phyloP scores from a whole-genome alignment of 2,113 vertebrate genomes.

The Bos javanicus region DNA sequence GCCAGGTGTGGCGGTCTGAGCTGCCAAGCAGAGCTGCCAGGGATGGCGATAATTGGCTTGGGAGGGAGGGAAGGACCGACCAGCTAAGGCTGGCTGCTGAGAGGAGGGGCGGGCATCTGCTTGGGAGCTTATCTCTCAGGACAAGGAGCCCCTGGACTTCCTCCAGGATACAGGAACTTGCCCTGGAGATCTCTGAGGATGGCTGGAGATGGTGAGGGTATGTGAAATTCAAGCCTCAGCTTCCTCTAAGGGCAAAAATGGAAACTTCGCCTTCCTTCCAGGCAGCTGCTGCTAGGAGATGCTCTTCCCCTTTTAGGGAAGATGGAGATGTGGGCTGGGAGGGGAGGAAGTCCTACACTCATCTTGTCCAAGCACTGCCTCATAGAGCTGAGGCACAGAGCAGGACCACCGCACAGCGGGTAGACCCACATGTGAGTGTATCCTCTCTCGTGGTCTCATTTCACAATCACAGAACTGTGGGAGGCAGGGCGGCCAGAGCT shows the following conservation, averaged over 20 bases:
- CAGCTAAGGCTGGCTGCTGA: neutral
- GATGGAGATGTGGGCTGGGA: neutral
- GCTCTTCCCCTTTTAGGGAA: neutral
- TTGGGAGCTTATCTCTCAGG: neutral
- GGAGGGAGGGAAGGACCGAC: neutral
- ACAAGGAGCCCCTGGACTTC: neutral
- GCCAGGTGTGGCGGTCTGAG: neutral
- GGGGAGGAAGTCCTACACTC: rapidly evolving
- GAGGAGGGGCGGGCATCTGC: neutral
- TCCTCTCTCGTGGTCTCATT: neutral
- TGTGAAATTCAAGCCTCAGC: neutral
- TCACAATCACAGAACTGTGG: neutral
- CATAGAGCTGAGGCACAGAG: neutral
- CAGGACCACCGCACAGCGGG: neutral
- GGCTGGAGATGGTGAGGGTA: neutral
- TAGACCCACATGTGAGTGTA: neutral
- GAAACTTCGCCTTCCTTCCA: neutral
- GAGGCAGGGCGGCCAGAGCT: neutral
- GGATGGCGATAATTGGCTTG: neutral
- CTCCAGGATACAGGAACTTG: neutral
- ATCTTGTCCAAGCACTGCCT: neutral
- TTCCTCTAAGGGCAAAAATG: neutral
- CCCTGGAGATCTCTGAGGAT: neutral
- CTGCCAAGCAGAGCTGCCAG: neutral
- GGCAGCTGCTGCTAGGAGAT: neutral